Percentiles rank a stretch among this genome's conserved stretches.
phyloP scores from a whole-genome alignment of 2,888 invertebrate species.

The Athalia rosae region DNA sequence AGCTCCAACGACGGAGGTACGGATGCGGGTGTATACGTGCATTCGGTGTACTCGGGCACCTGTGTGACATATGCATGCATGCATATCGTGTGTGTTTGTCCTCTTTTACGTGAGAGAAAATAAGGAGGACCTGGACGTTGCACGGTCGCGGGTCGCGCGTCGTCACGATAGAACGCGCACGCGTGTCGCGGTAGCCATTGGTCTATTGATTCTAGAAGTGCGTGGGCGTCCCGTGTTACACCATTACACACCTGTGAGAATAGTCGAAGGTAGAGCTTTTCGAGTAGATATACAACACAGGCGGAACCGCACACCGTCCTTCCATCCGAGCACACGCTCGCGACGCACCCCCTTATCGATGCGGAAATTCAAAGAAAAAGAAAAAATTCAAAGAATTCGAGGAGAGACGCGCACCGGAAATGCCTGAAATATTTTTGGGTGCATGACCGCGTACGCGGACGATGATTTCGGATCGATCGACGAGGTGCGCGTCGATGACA shows the following conservation, averaged over 20 bases:
- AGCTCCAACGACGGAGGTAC: background rate
- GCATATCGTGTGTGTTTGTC: background rate
- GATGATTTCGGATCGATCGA: no score
- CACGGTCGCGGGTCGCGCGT: constrained; percentile 4
- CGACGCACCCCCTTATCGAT: no score
- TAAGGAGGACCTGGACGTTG: background rate
- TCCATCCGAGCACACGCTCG: no score
- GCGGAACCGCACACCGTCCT: no score
- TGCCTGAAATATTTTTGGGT: no score
- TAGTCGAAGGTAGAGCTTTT: no score
- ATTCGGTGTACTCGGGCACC: background rate
- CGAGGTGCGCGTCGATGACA: no score
- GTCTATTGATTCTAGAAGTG: constrained; percentile 67
- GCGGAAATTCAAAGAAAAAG: no score
- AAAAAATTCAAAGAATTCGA: no score
- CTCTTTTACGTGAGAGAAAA: constrained; percentile 18
- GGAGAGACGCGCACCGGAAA: no score
- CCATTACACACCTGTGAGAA: background rate
- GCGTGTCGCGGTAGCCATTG: constrained; percentile 67
- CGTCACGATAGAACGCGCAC: constrained; percentile 64
- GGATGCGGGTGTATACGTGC: background rate
- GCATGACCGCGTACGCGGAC: no score
- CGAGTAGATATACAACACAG: no score
- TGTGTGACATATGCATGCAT: background rate
- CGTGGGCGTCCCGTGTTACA: constrained; percentile 29